Base-by-base conservation (phyloP, 1,140 invertebrate species). In the Eubasilissa regina region DNA sequence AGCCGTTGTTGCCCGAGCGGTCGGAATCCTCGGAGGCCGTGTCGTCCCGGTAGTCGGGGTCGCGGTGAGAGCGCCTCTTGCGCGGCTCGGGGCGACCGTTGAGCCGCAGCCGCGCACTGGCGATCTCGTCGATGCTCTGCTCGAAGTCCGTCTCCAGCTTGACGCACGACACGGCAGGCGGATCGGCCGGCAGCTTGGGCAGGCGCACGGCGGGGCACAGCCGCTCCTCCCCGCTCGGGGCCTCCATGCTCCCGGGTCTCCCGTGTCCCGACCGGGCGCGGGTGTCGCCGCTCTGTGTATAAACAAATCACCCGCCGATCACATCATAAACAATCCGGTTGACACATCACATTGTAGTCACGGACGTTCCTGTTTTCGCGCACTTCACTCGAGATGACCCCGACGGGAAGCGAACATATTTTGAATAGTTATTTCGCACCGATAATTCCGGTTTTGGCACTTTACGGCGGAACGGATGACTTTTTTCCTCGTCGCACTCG, bases 291-390 rank as follows among this genome's bases (percentile, higher is more conserved):
- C 25, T 35, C n/a, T 88, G 87, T 87, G 87, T 87, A 88, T 86
- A 64, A 77, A 77, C 75, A 77, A 17, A 66, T 76, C 75, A 76
- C 75, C 44, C 75, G 19, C 87, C 86, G 77, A 73, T 78, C 86
- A 86, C 86, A 87, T 88, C 85, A 87, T 89, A 89, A 89, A 89
- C 87, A 89, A 89, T 89, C 87, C 85, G 84, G 87, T 89, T 89
- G 88, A 89, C 87, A 89, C 87, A 89, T 89, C 88, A 89, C 88
- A 89, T 89, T 88, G 88, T 89, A 87, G 87, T 19, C 47, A 17
- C 17, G 73, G 58, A 60, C 35, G 43, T 12, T 75, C 73, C 35
- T 44, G 73, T 62, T 62, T 45, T 84, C 55, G 73, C 73, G 55
- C 35, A 75, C 64, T 75, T 75, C 72, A 84, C 85, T 84, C 83